Evolutionary conservation across 2,797 vertebrate species (phyloP).

Genomic region (Anguilla megastoma): DNA sequence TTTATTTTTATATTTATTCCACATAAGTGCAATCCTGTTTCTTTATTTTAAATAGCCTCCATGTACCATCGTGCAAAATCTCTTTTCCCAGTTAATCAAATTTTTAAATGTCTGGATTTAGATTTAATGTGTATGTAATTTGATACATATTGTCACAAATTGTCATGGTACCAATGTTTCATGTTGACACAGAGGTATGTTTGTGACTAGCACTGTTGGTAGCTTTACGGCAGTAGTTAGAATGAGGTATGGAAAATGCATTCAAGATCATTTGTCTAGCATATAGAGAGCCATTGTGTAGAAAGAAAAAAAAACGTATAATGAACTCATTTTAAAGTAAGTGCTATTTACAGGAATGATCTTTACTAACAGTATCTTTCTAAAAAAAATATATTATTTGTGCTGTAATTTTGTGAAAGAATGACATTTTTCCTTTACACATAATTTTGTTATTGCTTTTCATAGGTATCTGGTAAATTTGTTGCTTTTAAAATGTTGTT

Average conservation of each 20-base stretch:
- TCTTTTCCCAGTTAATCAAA: neutral
- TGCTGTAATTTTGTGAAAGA: neutral
- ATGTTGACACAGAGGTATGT: neutral
- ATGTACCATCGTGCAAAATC: neutral
- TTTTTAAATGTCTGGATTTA: no score
- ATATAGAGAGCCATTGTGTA: neutral
- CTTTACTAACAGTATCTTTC: neutral
- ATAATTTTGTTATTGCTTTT: neutral
- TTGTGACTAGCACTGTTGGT: neutral
- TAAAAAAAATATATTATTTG: neutral
- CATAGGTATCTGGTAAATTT: neutral
- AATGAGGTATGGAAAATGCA: neutral
- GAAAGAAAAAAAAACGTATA: neutral
- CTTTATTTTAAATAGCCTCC: neutral
- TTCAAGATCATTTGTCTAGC: neutral
- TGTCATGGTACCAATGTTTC: neutral
- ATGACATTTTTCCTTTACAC: neutral
- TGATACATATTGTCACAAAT: neutral
- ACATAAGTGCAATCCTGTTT: neutral
- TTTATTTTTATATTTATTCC: neutral
- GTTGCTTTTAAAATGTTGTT: neutral
- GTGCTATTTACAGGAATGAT: neutral
- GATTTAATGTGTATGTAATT: neutral
- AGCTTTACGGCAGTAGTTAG: neutral
- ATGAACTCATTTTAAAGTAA: neutral